phyloP scores from a whole-genome alignment of 1,140 invertebrate species.

The Probaryconus sp. region DNA sequence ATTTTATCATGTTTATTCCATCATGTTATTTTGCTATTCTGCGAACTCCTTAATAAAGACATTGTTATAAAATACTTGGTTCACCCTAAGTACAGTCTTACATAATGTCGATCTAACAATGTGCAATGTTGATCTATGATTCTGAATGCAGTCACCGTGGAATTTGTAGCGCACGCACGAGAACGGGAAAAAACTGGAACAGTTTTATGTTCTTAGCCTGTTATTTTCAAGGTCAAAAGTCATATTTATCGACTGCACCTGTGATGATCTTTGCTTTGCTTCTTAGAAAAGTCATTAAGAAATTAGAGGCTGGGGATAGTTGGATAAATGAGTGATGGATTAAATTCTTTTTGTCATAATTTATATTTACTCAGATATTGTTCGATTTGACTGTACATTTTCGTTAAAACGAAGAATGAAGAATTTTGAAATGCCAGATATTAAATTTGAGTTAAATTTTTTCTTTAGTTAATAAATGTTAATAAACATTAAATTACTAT shows the following conservation, averaged over 20 bases:
- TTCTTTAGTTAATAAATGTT: too few species aligned
- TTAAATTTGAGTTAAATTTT: too few species aligned
- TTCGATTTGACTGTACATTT: too few species aligned
- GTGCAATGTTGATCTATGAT: slow-evolving; percentile 15
- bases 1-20: too few species aligned
- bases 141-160: slow-evolving; percentile 2
- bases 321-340: slow-evolving; percentile 4
- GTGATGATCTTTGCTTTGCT: slow-evolving; percentile 8
- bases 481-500: too few species aligned
- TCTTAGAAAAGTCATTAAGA: slow-evolving; percentile 20
- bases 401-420: too few species aligned
- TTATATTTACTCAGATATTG: neutral
- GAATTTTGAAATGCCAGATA: too few species aligned
- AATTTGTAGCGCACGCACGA: slow-evolving; percentile 2
- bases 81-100: slow-evolving; percentile 2
- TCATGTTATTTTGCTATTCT: neutral
- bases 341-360: slow-evolving; percentile 1
- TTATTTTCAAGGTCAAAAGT: slow-evolving; percentile 34
- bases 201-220: slow-evolving; percentile 17
- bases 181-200: slow-evolving; percentile 22
- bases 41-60: slow-evolving; percentile 8
- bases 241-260: slow-evolving; percentile 25
- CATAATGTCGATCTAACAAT: slow-evolving; percentile 25
- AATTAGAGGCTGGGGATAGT: slow-evolving; percentile 21
- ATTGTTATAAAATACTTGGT: slow-evolving; percentile 5